Evolutionary conservation across 2,888 invertebrate species (phyloP).

Genomic region (Acronicta aceris): DNA sequence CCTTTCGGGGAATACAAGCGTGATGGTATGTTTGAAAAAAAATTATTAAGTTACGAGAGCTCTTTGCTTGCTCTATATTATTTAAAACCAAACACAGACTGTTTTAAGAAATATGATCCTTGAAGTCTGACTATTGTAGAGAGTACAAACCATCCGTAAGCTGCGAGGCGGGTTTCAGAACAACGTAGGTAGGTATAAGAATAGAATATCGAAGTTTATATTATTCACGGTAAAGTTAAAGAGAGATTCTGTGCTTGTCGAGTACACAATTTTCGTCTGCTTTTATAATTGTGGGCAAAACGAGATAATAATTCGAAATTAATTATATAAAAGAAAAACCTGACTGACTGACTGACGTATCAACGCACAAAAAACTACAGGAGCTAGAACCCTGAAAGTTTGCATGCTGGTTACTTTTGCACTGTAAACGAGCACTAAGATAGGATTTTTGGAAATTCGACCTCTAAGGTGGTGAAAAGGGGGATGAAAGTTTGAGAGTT

Average conservation of each 20-base stretch:
- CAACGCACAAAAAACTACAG: too few species aligned
- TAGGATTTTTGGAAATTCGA: too few species aligned
- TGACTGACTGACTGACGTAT: too few species aligned
- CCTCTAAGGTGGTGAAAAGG: too few species aligned
- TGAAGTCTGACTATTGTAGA: constrained; percentile 34
- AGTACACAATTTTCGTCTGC: constrained; percentile 24
- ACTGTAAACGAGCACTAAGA: too few species aligned
- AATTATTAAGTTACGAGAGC: constrained; percentile 62
- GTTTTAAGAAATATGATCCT: constrained; percentile 58
- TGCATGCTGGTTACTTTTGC: too few species aligned
- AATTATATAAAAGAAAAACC: too few species aligned
- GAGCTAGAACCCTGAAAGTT: too few species aligned
- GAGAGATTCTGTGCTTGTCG: constrained; percentile 20
- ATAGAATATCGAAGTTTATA: constrained; percentile 39
- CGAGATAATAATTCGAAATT: background rate
- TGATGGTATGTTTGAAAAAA: too few species aligned
- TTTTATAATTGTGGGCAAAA: constrained; percentile 7
- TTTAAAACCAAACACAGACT: constrained; percentile 53
- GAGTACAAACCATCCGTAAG: constrained; percentile 36
- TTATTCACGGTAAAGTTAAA: constrained; percentile 34
- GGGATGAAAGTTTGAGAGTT: too few species aligned
- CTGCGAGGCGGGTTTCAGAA: constrained; percentile 19
- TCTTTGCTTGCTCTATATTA: constrained; percentile 36
- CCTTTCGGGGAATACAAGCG: too few species aligned
- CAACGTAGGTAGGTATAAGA: constrained; percentile 29